Base-by-base conservation (phyloP, 1,140 invertebrate species). In the Macrocentrus cingulum region DNA sequence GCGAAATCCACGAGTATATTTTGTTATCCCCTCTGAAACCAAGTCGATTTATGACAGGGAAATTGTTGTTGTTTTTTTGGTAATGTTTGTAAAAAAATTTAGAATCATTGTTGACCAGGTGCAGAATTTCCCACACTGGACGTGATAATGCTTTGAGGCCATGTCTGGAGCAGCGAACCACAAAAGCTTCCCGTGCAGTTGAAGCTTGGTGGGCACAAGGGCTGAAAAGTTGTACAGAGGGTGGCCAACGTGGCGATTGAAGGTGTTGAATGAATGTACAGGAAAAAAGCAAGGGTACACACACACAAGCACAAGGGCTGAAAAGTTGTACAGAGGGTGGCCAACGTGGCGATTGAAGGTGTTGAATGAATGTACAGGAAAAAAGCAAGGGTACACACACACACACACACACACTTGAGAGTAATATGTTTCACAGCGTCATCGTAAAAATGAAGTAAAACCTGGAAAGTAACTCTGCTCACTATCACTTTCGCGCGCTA, bases 401-500 rank as follows among this genome's bases (percentile, higher is more conserved):
- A 34, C 25, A 13, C 46, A n/a, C n/a, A n/a, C n/a, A n/a, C n/a
- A n/a, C n/a, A n/a, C n/a, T n/a, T n/a, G n/a, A n/a, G n/a, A 18
- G 25, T 23, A 23, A 54, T n/a, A 16, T 32, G 16, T 7, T 8
- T 34, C n/a, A n/a, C 42, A 37, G 29, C 20, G 51, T 50, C 44
- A 46, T 37, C 20, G 34, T 32, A 25, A 42, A 36, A 44, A 6
- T 46, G 20, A 52, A 60, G 32, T 37, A 39, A 54, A 52, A 62
- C 46, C 60, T 49, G 55, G 41, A 57, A 39, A 39, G 36, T 11
- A 39, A 3, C 36, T 48, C 60, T 59, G 61, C 61, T 66, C 56
- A 56, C 54, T 66, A 66, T 70, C 66, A 68, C 63, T 66, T 66
- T 64, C 46, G 37, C 50, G 29, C 32, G 16, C 13, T 9, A n/a